A percentile compares a stretch with the other conserved stretches of the same genome.
phyloP scores from a whole-genome alignment of 2,888 invertebrate genomes.

The Imbricaverruca yamaguchii region DNA sequence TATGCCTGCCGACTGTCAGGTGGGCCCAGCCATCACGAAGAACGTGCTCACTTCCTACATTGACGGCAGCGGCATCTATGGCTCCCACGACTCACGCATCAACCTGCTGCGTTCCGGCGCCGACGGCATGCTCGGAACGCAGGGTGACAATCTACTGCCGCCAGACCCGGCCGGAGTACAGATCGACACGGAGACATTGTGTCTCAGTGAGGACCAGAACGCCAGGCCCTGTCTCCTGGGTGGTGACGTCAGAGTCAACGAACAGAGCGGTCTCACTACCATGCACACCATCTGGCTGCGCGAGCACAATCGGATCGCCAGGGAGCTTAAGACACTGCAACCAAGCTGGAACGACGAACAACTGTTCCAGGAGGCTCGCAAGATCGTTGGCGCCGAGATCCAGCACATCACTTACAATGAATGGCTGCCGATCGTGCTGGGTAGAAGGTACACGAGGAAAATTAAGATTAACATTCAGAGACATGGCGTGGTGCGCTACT shows the following conservation, averaged over 20 bases:
- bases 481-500: not conserved
- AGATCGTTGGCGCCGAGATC: constrained; percentile 71
- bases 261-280: constrained; percentile 36
- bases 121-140: not conserved
- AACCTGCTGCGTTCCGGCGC: not conserved
- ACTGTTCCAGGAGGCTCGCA: constrained; percentile 72
- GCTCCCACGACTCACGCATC: not conserved
- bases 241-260: not conserved
- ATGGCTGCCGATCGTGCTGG: constrained; percentile 70
- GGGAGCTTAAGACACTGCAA: constrained; percentile 62
- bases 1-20: not conserved
- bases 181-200: not conserved
- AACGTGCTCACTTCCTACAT: not conserved
- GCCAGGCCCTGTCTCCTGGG: not conserved
- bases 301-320: constrained; percentile 66
- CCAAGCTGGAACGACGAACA: constrained; percentile 83
- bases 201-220: too few species aligned
- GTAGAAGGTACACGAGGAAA: constrained; percentile 41
- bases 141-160: not conserved
- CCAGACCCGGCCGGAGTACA: not conserved
- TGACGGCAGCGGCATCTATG: not conserved
- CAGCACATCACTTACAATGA: constrained; percentile 79
- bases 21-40: not conserved
- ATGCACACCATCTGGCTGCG: constrained; percentile 67
- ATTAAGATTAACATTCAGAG: not conserved